These are phyloP conservation scores for Hypotaenidia philippensis DNA, from an alignment of 2,797 vertebrate genomes.

Conservation along the genomic window DNA sequence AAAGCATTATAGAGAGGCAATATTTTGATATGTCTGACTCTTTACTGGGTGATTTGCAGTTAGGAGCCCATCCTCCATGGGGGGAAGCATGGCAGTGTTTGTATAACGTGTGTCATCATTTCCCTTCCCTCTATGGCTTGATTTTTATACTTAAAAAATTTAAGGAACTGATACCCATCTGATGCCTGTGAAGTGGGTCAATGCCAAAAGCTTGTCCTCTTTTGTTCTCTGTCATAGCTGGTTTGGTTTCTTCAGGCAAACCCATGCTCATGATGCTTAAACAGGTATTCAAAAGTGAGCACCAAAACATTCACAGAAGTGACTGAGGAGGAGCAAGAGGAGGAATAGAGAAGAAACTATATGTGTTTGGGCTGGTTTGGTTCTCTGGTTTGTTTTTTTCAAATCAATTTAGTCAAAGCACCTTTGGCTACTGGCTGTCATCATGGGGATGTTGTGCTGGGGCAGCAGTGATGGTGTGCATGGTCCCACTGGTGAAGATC, in stretches of 20 bases:
- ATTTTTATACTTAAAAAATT: not conserved
- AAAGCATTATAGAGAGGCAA: not conserved
- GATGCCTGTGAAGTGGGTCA: not conserved
- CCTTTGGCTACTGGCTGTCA: not conserved
- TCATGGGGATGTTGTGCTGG: not conserved
- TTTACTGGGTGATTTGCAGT: not conserved
- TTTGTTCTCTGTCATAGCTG: not conserved
- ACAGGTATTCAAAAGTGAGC: not conserved
- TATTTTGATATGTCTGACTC: not conserved
- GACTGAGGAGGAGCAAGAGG: not conserved
- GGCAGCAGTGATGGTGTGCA: accelerated
- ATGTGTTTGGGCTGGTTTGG: not conserved
- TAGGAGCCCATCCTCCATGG: not conserved
- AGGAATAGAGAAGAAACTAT: not conserved
- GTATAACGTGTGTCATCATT: not conserved
- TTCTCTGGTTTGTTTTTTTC: not conserved
- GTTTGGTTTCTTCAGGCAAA: not conserved
- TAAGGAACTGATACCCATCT: not conserved
- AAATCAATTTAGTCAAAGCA: not conserved
- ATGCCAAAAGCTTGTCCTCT: not conserved
- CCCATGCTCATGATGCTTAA: not conserved
- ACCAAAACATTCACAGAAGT: not conserved
- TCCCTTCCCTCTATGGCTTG: not conserved
- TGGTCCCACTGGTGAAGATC: not conserved
- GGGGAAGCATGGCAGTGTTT: not conserved